Evolutionary conservation across 2,797 vertebrate genomes (phyloP), one percentile per base, ranked within the genome.

Genomic region (Tapera naevia): DNA sequence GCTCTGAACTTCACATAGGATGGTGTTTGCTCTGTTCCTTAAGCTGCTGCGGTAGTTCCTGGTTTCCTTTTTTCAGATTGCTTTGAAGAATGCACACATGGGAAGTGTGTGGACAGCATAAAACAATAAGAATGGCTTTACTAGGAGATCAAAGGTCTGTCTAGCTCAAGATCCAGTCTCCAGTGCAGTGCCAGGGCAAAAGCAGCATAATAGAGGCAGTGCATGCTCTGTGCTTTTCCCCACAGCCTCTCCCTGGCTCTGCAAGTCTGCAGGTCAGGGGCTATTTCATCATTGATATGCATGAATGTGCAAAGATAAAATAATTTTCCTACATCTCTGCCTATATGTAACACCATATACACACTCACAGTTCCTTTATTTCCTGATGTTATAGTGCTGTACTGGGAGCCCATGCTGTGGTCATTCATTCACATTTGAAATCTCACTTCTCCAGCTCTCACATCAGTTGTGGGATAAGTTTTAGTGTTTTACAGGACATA

Each of bases 241-340:
- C n/a, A 78, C 7, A 94, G 75, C 48, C 35, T 56, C 69, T 53
- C 39, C 46, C 28, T 51, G 32, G 33, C 16, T 33, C 45, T n/a
- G 4, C 0, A 0, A n/a, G 14, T 35, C 65, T 76, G 48, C 45
- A 41, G 0, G 0, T 54, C 51, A 75, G 58, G 16, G 58, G 3
- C 50, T 69, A 14, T 53, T 81, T 43, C 71, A 64, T 45, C 57
- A 64, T 7, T 33, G 41, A 27, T 53, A 0, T 30, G 32, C 14
- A 22, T 12, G 10, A 78, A 23, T 1, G 0, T 16, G 23, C 33
- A 72, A 88, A 61, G 58, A 27, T 37, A 65, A 65, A 66, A 70
- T 64, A 0, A 48, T 64, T 85, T 78, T 60, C 24, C 22, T 72
- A 1, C 23, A 17, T 39, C 46, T 69, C 79, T 85, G 56, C 35